Evolutionary conservation across 2,797 vertebrate genomes (phyloP).

Genomic region (Rhincodon typus): DNA sequence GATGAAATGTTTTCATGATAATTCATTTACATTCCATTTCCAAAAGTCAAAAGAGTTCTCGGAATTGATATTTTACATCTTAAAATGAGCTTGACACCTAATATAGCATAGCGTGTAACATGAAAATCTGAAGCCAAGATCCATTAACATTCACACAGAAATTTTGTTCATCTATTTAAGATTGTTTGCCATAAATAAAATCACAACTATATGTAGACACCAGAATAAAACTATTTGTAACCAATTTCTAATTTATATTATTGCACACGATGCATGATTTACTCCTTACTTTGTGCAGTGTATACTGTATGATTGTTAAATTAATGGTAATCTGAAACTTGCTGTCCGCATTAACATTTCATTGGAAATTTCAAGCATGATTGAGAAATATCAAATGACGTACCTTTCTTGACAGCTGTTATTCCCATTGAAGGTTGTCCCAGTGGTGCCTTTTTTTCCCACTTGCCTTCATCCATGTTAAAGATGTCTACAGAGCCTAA

Average conservation of each 20-base stretch:
- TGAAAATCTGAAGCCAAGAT: not conserved
- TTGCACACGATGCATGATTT: not conserved
- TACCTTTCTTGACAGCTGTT: constrained; percentile 84
- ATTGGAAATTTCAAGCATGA: not conserved
- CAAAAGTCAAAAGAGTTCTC: not conserved
- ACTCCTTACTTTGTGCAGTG: not conserved
- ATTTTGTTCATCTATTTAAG: not conserved
- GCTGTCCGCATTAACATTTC: not conserved
- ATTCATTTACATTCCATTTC: not conserved
- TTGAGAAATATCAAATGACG: constrained; percentile 41
- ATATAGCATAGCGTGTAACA: not conserved
- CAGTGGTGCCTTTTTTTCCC: constrained; percentile 79
- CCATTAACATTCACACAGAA: not conserved
- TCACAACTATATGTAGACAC: not conserved
- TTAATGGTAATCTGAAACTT: not conserved
- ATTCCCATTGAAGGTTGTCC: constrained; percentile 92
- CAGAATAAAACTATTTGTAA: not conserved
- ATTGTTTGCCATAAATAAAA: not conserved
- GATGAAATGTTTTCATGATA: not conserved
- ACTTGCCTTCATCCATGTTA: constrained; percentile 83
- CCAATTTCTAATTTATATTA: constrained; percentile 5
- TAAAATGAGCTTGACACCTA: not conserved
- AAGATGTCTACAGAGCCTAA: constrained; percentile 84
- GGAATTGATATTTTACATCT: not conserved
- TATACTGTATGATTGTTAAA: not conserved